phyloP scores from a whole-genome alignment of 2,113 vertebrate species.

The Vulpes vulpes region DNA sequence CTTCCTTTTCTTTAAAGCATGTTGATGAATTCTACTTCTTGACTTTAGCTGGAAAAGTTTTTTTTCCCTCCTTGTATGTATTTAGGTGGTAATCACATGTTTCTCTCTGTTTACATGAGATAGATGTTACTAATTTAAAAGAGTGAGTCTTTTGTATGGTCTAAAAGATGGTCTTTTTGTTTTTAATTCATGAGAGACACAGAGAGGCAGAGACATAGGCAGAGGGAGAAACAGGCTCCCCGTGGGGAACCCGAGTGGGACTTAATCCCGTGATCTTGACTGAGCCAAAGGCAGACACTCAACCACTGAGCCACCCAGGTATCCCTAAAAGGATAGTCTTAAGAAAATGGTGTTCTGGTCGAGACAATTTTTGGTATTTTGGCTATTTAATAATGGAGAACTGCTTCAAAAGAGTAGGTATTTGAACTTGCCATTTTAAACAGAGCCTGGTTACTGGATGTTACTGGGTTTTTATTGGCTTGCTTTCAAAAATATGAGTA shows the following conservation, averaged over 20 bases:
- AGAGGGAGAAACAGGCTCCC: too few relatives aligned
- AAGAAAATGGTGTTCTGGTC: slow-evolving; percentile 51
- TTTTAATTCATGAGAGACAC: too few relatives aligned
- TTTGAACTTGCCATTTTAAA: slow-evolving; percentile 48
- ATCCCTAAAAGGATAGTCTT: neutral
- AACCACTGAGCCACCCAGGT: too few relatives aligned
- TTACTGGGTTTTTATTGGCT: slow-evolving; percentile 60
- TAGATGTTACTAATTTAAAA: slow-evolving; percentile 65
- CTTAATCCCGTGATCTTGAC: too few relatives aligned
- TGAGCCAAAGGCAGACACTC: too few relatives aligned
- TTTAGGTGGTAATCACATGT: slow-evolving; percentile 34
- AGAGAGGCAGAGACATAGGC: too few relatives aligned
- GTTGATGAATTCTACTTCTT: slow-evolving; percentile 17
- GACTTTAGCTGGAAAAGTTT: neutral
- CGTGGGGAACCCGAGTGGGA: too few relatives aligned
- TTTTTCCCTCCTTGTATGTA: neutral
- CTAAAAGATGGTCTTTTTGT: neutral
- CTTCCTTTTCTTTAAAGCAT: slow-evolving; percentile 23
- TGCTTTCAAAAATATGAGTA: slow-evolving; percentile 71
- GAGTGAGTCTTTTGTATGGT: neutral
- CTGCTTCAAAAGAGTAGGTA: slow-evolving; percentile 29
- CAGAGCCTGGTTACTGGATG: slow-evolving; percentile 55
- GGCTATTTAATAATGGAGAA: slow-evolving; percentile 46
- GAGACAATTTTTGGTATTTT: slow-evolving; percentile 47
- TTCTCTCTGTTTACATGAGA: slow-evolving; percentile 65